Evolutionary conservation across 2,113 vertebrate species (phyloP).

Genomic region (Synodontis membranacea): DNA sequence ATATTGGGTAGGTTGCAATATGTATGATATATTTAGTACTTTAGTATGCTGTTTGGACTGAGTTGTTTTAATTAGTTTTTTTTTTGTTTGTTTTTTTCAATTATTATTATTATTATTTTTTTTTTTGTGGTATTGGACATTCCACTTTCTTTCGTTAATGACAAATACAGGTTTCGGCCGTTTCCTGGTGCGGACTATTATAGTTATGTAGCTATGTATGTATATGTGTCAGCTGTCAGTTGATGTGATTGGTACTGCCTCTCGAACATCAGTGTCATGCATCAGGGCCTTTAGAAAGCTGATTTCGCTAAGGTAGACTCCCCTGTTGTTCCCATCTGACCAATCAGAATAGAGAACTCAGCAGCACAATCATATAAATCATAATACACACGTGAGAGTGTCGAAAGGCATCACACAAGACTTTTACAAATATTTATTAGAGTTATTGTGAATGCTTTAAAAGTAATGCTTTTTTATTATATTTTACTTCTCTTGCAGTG

Average conservation of each 20-base stretch:
- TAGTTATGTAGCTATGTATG: neutral
- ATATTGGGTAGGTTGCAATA: neutral
- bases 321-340: neutral
- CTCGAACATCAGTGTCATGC: neutral
- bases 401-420: neutral
- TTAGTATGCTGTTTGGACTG: neutral
- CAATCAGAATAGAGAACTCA: neutral
- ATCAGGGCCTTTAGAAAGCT: neutral
- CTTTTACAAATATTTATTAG: neutral
- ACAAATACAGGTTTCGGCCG: neutral
- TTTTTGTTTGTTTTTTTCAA: too few relatives aligned
- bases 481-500: slow-evolving; percentile 69
- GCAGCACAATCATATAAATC: neutral
- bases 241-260: neutral
- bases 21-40: neutral
- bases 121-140: neutral
- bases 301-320: neutral
- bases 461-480: neutral
- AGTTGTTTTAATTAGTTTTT: too few relatives aligned
- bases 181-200: neutral
- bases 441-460: neutral
- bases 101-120: too few relatives aligned
- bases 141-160: neutral
- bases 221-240: neutral
- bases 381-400: neutral